phyloP scores from a whole-genome alignment of 1,140 invertebrate genomes.

The Ostrea edulis region DNA sequence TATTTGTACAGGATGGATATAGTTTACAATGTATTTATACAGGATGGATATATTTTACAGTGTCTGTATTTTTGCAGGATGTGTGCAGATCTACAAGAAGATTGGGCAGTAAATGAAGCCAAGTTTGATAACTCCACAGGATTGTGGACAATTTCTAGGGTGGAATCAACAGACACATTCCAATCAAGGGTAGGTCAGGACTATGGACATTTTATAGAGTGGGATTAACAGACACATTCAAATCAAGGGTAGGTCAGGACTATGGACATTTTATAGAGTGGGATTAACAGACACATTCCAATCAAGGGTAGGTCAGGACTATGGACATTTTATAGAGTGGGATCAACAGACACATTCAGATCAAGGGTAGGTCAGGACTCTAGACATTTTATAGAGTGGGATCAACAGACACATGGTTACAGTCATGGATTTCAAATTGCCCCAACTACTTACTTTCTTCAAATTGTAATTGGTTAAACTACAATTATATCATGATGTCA shows the following conservation, averaged over 20 bases:
- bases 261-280: slow-evolving; percentile 70
- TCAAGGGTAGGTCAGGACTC: slow-evolving; percentile 68
- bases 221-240: slow-evolving; percentile 58
- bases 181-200: slow-evolving; percentile 68
- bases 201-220: slow-evolving; percentile 70
- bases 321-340: slow-evolving; percentile 69
- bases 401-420: slow-evolving; percentile 48
- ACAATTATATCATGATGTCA: too few species aligned
- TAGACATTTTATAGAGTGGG: slow-evolving; percentile 69
- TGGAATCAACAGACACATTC: slow-evolving; percentile 60
- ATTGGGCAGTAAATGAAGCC: slow-evolving; percentile 67
- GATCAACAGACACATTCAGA: slow-evolving; percentile 60
- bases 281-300: slow-evolving; percentile 60
- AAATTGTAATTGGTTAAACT: too few species aligned
- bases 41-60: too few species aligned
- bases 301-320: slow-evolving; percentile 69
- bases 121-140: slow-evolving; percentile 66
- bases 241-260: slow-evolving; percentile 67
- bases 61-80: slow-evolving; percentile 54
- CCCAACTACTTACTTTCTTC: too few species aligned
- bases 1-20: too few species aligned
- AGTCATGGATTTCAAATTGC: too few species aligned
- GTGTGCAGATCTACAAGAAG: slow-evolving; percentile 70
- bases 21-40: too few species aligned
- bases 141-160: slow-evolving; percentile 70